Conservation (phyloP, 2,797 vertebrate genomes). For the Scolopax rusticola region DNA sequence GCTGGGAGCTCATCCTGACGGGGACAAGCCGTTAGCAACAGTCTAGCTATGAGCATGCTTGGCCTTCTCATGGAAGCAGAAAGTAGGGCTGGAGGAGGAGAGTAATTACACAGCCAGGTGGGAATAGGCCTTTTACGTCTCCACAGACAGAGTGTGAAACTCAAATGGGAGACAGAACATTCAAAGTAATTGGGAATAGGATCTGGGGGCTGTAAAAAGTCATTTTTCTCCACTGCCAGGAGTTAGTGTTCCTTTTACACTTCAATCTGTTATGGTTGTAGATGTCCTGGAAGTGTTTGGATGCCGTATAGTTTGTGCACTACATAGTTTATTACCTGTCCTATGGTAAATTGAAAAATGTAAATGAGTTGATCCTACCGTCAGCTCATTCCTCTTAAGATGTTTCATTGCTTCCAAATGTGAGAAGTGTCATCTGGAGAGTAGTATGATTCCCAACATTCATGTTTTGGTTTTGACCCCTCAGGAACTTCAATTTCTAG, state of each 20-base stretch:
- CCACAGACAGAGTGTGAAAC: background rate
- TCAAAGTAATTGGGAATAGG: background rate
- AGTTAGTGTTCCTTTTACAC: background rate
- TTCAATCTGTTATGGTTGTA: background rate
- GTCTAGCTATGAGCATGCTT: background rate
- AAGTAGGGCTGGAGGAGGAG: background rate
- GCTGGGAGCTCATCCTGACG: background rate
- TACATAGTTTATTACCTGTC: background rate
- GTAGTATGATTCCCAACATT: slow-evolving; percentile 15
- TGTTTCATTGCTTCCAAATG: slow-evolving; percentile 55
- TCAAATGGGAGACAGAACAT: background rate
- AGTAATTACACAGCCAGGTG: background rate
- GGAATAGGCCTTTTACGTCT: background rate
- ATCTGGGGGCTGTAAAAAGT: background rate
- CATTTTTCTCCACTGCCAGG: background rate
- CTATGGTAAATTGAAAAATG: background rate
- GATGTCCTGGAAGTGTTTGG: background rate
- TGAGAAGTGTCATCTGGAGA: slow-evolving; percentile 3
- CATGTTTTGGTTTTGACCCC: background rate
- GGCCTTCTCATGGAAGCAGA: background rate
- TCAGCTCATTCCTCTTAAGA: background rate
- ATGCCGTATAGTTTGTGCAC: background rate
- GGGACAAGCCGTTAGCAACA: background rate
- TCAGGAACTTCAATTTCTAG: background rate
- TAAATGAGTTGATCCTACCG: background rate